These are phyloP conservation scores for Drosophila anceps DNA, from an alignment of 2,888 invertebrate species.

Conservation along the genomic window DNA sequence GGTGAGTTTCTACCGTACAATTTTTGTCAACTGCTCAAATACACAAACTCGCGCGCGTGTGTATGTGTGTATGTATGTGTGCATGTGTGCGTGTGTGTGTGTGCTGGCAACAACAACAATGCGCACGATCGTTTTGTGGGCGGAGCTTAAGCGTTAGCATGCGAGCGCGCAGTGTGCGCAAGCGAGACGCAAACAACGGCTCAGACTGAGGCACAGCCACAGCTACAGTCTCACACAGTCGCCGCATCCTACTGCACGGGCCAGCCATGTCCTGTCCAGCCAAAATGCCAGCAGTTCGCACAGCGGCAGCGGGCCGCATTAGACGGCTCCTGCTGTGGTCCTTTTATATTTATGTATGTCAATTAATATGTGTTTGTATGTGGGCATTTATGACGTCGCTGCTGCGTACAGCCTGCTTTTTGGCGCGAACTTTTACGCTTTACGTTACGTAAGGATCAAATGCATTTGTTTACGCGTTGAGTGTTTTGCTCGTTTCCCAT, in stretches of 20 bases:
- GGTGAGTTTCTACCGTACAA: conserved; percentile 63
- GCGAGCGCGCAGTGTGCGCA: conserved; percentile 28
- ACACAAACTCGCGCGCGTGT: conserved; percentile 1
- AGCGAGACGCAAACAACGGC: conserved; percentile 57
- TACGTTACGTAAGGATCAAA: conserved; percentile 1
- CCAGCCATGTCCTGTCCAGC: conserved; percentile 21
- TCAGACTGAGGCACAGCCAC: conserved; percentile 16
- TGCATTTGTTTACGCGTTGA: background rate
- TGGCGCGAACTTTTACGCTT: conserved; percentile 53
- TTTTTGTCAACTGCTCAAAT: conserved; percentile 50
- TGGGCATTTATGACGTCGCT: conserved; percentile 10
- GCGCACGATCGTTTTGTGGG: conserved; percentile 74
- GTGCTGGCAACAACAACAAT: conserved; percentile 49
- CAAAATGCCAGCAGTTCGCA: conserved; percentile 17
- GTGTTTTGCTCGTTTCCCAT: background rate
- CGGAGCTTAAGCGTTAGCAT: conserved; percentile 53
- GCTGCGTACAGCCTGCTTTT: conserved; percentile 34
- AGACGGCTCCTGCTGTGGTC: conserved; percentile 28
- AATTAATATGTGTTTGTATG: background rate
- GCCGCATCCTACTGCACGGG: conserved; percentile 32
- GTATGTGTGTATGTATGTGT: background rate
- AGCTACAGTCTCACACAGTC: conserved; percentile 15
- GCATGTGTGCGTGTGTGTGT: conserved; percentile 5
- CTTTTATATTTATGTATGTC: conserved; percentile 1
- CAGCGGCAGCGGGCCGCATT: conserved; percentile 15